Evolutionary conservation across 2,797 vertebrate genomes (phyloP), one percentile per base, ranked within the genome.

Genomic region (Phaenicophaeus curvirostris): DNA sequence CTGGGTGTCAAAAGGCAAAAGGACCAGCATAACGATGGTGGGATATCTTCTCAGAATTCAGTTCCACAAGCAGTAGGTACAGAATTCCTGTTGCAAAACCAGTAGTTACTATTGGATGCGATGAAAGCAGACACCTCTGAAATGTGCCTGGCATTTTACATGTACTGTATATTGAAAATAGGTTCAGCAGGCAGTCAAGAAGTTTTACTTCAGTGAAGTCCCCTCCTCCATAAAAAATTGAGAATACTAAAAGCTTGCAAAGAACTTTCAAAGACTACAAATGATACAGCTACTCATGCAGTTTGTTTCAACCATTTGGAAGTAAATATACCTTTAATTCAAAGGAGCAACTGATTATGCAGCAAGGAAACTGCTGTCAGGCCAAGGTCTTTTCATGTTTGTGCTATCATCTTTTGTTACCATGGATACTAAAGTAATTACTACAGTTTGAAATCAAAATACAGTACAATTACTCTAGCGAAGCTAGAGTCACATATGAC

Each of bases 331-430:
- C 23, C 82, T 87, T 91, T 58, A 90, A 48, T 11, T 80, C 15
- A 42, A 92, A 83, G 25, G 21, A 73, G 44, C 8, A 74, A 35
- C 11, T 33, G n/a, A 58, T 66, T 15, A 72, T 1, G 1, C 46
- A 68, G 33, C 27, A 92, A 66, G 30, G 20, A 74, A 93, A 62
- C 9, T 48, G 66, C 54, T 87, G 58, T 42, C 66, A 85, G 59
- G 27, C 41, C 54, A 72, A 92, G 37, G 67, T 63, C n/a, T 54
- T 59, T 28, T 41, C 65, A 16, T 54, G 13, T 54, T 63, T 90
- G 72, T 73, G 71, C 50, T 69, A 67, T 14, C 14, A 16, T 41
- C 59, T 92, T 96, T 84, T 85, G 68, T 91, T 75, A 89, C 73
- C 30, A 0, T 73, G 85, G 89, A 53, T 55, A 95, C 58, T 37